These are phyloP conservation scores for Macrophya annulata DNA, from an alignment of 2,888 invertebrate genomes.

Conservation along the genomic window DNA sequence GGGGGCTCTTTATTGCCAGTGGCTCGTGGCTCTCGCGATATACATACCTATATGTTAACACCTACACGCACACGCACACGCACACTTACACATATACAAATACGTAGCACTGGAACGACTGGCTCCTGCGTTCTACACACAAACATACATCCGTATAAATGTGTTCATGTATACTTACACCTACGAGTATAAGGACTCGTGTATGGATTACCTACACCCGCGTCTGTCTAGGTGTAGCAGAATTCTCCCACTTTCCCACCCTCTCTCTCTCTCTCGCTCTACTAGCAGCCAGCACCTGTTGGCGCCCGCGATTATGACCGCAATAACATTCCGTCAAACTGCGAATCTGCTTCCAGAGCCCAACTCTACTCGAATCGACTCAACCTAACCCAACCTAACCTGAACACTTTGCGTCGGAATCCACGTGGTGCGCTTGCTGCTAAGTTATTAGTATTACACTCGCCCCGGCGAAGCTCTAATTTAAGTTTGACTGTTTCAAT, in stretches of 20 bases:
- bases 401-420: slow-evolving; percentile 56
- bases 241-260: slow-evolving; percentile 39
- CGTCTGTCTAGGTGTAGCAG: slow-evolving; percentile 16
- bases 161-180: no score
- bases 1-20: slow-evolving; percentile 72
- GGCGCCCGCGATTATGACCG: slow-evolving; percentile 78
- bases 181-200: not conserved
- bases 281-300: slow-evolving; percentile 75
- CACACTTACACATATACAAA: slow-evolving; percentile 25
- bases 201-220: not conserved
- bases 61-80: slow-evolving; percentile 55
- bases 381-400: slow-evolving; percentile 60
- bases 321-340: slow-evolving; percentile 79
- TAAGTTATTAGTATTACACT: slow-evolving; percentile 37
- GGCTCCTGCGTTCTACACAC: slow-evolving; percentile 26
- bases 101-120: not conserved
- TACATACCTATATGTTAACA: slow-evolving; percentile 62
- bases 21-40: slow-evolving; percentile 61
- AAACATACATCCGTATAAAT: slow-evolving; percentile 57
- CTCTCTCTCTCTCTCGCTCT: slow-evolving; percentile 58
- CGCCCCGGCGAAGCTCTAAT: slow-evolving; percentile 11
- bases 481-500: slow-evolving; percentile 22
- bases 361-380: slow-evolving; percentile 30
- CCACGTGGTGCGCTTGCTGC: slow-evolving; percentile 57
- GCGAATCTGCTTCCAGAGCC: slow-evolving; percentile 64